Conservation (phyloP, 53 echinoderm and acorn worm genomes). For the Patiria pectinifera region DNA sequence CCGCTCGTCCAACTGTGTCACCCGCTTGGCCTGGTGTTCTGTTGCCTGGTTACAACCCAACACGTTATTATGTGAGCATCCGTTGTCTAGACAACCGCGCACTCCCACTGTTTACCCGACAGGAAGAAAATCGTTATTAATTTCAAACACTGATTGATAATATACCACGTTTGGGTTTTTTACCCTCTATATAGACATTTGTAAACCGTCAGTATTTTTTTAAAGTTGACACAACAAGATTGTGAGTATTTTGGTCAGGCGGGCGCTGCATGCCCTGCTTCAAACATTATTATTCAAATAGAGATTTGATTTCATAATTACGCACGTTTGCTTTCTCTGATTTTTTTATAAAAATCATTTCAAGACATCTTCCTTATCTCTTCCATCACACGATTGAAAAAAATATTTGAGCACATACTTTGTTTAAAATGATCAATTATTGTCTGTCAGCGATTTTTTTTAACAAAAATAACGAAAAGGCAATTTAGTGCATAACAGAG, state of each 20-base stretch:
- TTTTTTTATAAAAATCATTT: not conserved
- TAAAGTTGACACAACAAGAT: not conserved
- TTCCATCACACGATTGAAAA: not conserved
- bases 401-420: too few species aligned
- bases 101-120: not conserved
- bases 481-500: too few species aligned
- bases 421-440: too few species aligned
- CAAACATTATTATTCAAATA: not conserved
- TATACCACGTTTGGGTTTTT: not conserved
- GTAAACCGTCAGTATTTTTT: not conserved
- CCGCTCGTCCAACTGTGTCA: not conserved
- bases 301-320: not conserved
- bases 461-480: too few species aligned
- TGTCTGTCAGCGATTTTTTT: too few species aligned
- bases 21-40: not conserved
- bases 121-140: slow-evolving; percentile 30
- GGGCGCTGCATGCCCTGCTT: not conserved
- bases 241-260: not conserved
- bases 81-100: slow-evolving; percentile 30
- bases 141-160: slow-evolving; percentile 27
- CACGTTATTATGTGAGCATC: not conserved
- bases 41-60: slow-evolving; percentile 5
- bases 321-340: not conserved
- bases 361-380: not conserved
- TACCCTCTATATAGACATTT: not conserved